Conservation (phyloP, 2,797 vertebrate species). For the Simalia tracyae region DNA sequence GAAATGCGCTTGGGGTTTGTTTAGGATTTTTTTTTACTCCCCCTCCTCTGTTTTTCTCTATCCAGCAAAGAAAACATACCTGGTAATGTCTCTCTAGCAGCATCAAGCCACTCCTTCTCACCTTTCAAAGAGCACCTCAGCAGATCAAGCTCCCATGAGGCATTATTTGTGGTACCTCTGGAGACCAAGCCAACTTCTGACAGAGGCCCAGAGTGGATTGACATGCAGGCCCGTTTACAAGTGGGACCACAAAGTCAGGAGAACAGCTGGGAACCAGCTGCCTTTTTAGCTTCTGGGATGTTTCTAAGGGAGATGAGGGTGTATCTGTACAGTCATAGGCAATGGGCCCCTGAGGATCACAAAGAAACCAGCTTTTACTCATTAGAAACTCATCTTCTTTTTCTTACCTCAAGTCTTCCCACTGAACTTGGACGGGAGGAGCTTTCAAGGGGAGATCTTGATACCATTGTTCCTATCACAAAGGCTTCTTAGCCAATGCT, state of each 20-base stretch:
- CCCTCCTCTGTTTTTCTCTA: constrained; percentile 22
- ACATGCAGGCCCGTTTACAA: background rate
- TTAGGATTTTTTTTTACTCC: background rate
- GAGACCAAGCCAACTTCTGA: constrained; percentile 4
- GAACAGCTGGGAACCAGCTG: constrained; percentile 36
- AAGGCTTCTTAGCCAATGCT: background rate
- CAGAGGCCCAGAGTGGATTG: background rate
- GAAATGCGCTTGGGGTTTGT: background rate
- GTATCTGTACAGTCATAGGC: constrained; percentile 16
- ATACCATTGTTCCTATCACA: background rate
- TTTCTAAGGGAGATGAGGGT: background rate
- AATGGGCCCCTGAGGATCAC: background rate
- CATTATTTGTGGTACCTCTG: background rate
- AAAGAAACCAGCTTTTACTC: constrained; percentile 12
- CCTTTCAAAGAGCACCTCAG: background rate
- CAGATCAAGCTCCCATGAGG: background rate
- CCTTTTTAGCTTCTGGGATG: constrained; percentile 15
- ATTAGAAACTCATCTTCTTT: constrained; percentile 8
- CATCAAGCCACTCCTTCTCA: background rate
- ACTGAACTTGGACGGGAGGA: background rate
- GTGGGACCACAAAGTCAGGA: background rate
- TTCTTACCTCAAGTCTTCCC: background rate
- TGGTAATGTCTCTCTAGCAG: background rate
- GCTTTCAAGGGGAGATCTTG: background rate
- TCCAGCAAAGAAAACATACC: constrained; percentile 17